A percentile compares a stretch with the other conserved stretches of the same genome.
These are phyloP conservation scores for Sturmia bella DNA, from an alignment of 2,888 invertebrate species.

Conservation along the genomic window DNA sequence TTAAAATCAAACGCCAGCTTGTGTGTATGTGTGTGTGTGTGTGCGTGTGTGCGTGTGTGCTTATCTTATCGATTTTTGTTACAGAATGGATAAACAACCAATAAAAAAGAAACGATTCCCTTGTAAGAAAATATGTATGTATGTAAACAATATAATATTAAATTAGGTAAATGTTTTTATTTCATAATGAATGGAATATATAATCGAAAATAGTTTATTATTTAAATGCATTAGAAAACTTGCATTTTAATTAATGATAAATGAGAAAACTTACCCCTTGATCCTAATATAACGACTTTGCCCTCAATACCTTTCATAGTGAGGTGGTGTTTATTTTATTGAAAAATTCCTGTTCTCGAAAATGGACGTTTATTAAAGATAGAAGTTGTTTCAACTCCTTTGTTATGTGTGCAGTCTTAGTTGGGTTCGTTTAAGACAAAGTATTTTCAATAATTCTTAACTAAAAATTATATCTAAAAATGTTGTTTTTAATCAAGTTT, in stretches of 20 bases:
- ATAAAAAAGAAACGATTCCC: not conserved
- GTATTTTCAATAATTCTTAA: not conserved
- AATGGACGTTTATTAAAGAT: constrained; percentile 19
- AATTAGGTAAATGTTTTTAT: constrained; percentile 21
- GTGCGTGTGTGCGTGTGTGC: too few species aligned
- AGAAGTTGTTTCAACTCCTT: constrained; percentile 41
- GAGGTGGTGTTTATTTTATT: not conserved
- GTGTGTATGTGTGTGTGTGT: too few species aligned
- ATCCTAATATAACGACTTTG: constrained; percentile 92
- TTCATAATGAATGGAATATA: too few species aligned
- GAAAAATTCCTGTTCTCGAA: not conserved
- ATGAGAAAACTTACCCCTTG: constrained; percentile 85
- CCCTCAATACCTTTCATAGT: constrained; percentile 89
- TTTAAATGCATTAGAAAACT: not conserved
- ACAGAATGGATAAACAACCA: not conserved
- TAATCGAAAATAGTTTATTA: not conserved
- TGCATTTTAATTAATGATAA: not conserved
- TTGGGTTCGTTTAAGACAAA: constrained; percentile 5
- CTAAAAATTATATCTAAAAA: not conserved
- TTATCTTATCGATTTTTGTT: constrained; percentile 59
- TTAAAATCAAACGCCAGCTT: not conserved
- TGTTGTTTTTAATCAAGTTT: not conserved
- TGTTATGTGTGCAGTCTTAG: constrained; percentile 9
- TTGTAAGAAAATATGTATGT: too few species aligned
- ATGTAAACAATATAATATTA: constrained; percentile 3